Conservation (phyloP, 2,797 vertebrate species). For the Melanogrammus aeglefinus region DNA sequence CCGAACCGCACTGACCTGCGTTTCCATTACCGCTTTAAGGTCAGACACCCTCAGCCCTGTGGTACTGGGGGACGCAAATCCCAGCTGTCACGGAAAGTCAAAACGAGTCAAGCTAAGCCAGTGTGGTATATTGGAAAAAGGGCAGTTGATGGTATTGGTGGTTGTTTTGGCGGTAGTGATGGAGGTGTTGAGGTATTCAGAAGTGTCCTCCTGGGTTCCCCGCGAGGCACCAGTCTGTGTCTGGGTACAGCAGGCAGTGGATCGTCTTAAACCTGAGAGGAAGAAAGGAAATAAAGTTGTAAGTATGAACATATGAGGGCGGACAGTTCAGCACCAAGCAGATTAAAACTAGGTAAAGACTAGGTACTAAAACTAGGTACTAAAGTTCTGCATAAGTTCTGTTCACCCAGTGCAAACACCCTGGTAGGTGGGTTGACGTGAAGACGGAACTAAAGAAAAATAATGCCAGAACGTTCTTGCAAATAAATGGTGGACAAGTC, state of each 20-base stretch:
- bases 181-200: constrained; percentile 11
- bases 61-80: too few species aligned
- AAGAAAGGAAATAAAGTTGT: not conserved
- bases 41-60: too few species aligned
- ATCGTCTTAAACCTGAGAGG: constrained; percentile 86
- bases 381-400: not conserved
- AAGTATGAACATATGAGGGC: not conserved
- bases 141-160: not conserved
- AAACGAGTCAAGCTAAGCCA: too few species aligned
- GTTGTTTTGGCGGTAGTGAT: not conserved
- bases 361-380: too few species aligned
- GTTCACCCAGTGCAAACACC: not conserved
- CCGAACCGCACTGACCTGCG: too few species aligned
- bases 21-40: too few species aligned
- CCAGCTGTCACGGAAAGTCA: too few species aligned
- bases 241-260: constrained; percentile 90
- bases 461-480: not conserved
- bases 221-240: constrained; percentile 85
- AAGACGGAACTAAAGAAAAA: not conserved
- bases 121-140: too few species aligned
- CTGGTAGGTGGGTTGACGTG: not conserved
- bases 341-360: not conserved
- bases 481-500: too few species aligned
- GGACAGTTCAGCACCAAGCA: not conserved
- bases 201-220: constrained; percentile 24